Conservation (phyloP, 2,113 vertebrate species). For the Ceuthmochares aereus region DNA sequence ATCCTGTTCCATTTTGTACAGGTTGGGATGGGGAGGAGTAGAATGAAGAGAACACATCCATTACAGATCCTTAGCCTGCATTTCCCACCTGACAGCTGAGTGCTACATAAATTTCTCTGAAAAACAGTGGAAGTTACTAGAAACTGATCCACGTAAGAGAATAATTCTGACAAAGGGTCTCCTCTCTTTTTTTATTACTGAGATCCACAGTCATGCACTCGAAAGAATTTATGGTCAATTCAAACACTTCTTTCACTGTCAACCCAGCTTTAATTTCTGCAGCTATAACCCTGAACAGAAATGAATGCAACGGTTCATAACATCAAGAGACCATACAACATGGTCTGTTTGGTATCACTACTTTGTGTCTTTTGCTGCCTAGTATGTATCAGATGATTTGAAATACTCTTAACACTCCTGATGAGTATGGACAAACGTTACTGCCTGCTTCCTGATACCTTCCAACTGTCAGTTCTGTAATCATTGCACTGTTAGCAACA, state of each 20-base stretch:
- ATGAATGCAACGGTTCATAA: not conserved
- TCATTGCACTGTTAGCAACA: not conserved
- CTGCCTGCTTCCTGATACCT: not conserved
- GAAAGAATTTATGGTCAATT: not conserved
- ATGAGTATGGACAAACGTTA: not conserved
- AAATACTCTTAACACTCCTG: not conserved
- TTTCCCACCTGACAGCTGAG: not conserved
- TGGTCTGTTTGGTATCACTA: not conserved
- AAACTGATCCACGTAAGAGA: not conserved
- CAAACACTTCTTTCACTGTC: not conserved
- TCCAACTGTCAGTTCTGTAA: not conserved
- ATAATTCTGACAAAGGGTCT: not conserved
- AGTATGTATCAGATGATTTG: not conserved
- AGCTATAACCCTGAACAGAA: not conserved
- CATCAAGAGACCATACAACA: not conserved
- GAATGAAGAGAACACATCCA: accelerated
- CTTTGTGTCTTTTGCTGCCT: not conserved
- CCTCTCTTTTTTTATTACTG: not conserved
- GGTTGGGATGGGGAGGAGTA: not conserved
- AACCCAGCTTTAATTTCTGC: not conserved
- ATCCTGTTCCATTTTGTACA: accelerated
- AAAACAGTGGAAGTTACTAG: not conserved
- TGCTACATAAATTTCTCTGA: not conserved
- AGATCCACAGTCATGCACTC: not conserved
- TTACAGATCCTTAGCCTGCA: not conserved